phyloP scores from a whole-genome alignment of 2,888 invertebrate species.

The Spodoptera littoralis region DNA sequence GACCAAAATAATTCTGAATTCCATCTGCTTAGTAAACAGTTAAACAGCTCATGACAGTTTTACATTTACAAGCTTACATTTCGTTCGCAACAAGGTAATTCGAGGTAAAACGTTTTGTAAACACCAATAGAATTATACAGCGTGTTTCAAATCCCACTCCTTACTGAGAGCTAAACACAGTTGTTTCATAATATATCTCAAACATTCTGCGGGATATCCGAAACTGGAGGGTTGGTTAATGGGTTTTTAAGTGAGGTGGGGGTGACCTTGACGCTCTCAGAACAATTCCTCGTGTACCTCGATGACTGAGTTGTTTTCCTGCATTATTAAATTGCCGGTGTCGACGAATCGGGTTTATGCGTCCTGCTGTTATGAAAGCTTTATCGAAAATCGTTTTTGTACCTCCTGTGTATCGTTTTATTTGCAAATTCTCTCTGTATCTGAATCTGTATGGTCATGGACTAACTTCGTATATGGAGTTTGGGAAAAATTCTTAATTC shows the following conservation, averaged over 20 bases:
- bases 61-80: too few relatives aligned
- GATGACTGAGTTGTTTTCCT: constrained; percentile 55
- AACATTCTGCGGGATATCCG: constrained; percentile 56
- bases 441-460: too few relatives aligned
- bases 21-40: too few relatives aligned
- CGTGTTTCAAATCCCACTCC: constrained; percentile 17
- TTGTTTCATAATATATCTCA: constrained; percentile 52
- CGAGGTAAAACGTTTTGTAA: neutral
- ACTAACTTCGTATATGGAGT: too few relatives aligned
- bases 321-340: constrained; percentile 43
- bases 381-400: neutral
- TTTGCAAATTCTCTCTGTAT: too few relatives aligned
- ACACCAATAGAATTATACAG: constrained; percentile 11
- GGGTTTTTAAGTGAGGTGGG: constrained; percentile 68
- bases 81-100: neutral
- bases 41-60: too few relatives aligned
- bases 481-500: too few relatives aligned
- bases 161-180: constrained; percentile 17
- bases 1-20: too few relatives aligned
- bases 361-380: neutral
- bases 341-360: constrained; percentile 7
- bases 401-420: too few relatives aligned
- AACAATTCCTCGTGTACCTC: constrained; percentile 58
- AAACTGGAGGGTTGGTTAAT: constrained; percentile 62
- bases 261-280: constrained; percentile 51